These are phyloP conservation scores for Xerus rutilus DNA, from an alignment of 2,797 vertebrate genomes.

Conservation along the genomic window DNA sequence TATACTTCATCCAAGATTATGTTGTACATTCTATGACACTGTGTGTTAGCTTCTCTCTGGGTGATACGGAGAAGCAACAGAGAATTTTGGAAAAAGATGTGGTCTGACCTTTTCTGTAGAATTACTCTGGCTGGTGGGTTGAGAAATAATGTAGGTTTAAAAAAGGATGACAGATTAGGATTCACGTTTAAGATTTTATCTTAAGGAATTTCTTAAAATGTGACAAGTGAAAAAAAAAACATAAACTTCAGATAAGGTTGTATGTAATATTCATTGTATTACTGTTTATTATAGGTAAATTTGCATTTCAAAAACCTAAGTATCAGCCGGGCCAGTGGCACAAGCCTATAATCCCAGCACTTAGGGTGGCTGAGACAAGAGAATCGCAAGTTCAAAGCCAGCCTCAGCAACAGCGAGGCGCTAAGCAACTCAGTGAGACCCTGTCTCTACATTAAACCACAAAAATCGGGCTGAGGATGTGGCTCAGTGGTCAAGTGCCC, in stretches of 20 bases:
- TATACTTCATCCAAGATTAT: not conserved
- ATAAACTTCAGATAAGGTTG: not conserved
- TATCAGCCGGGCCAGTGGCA: too few relatives aligned
- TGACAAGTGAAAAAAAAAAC: not conserved
- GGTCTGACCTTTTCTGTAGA: not conserved
- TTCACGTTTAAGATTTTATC: not conserved
- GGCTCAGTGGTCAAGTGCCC: too few relatives aligned
- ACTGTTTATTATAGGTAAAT: not conserved
- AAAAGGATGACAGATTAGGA: not conserved
- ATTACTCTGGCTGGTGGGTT: not conserved
- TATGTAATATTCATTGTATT: not conserved
- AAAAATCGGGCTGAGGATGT: too few relatives aligned
- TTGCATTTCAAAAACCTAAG: not conserved
- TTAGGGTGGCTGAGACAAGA: too few relatives aligned
- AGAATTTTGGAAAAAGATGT: not conserved
- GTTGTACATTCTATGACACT: not conserved
- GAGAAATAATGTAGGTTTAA: not conserved
- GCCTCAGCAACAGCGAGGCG: too few relatives aligned
- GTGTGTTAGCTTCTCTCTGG: not conserved
- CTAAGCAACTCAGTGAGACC: too few relatives aligned
- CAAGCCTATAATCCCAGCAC: too few relatives aligned
- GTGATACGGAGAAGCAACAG: not conserved
- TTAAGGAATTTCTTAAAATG: not conserved
- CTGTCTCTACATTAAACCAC: too few relatives aligned
- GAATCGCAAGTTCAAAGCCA: too few relatives aligned